Evolutionary conservation across 2,888 invertebrate genomes (phyloP).

Genomic region (Cenopis cana): DNA sequence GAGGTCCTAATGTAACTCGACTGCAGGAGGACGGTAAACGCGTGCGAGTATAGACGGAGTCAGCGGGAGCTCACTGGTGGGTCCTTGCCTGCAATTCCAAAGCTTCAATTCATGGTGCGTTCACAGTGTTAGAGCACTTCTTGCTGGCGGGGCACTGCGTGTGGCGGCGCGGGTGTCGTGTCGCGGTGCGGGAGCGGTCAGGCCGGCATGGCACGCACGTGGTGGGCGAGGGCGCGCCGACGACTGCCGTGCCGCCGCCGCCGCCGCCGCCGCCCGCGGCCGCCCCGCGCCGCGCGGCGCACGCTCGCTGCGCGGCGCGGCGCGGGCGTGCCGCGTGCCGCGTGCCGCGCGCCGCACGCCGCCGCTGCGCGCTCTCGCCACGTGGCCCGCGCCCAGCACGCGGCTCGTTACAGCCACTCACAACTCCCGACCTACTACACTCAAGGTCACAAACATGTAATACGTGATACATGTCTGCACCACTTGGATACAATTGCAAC

Average conservation of each 20-base stretch:
- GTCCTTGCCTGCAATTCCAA: conserved; percentile 42
- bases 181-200: conserved; percentile 34
- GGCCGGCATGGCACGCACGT: conserved; percentile 39
- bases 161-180: conserved; percentile 17
- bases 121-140: conserved; percentile 20
- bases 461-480: background rate
- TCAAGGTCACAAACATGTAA: conserved; percentile 3
- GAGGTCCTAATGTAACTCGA: background rate
- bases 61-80: conserved; percentile 2
- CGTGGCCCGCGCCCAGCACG: conserved; percentile 3
- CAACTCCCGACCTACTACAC: background rate
- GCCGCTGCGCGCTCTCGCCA: background rate
- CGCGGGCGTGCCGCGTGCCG: conserved; percentile 20
- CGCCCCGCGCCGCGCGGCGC: conserved; percentile 20
- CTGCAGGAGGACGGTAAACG: background rate
- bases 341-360: conserved; percentile 2
- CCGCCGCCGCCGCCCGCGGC: conserved; percentile 21
- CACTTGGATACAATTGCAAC: background rate
- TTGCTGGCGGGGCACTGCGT: conserved; percentile 3
- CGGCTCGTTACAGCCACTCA: background rate
- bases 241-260: conserved; percentile 36
- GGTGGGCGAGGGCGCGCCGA: conserved; percentile 46
- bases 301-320: conserved; percentile 33
- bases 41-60: conserved; percentile 7
- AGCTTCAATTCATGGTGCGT: conserved; percentile 40